Evolutionary conservation across 2,113 vertebrate genomes (phyloP), one percentile per base, ranked within the genome.

Genomic region (Lethenteron camtschaticum): DNA sequence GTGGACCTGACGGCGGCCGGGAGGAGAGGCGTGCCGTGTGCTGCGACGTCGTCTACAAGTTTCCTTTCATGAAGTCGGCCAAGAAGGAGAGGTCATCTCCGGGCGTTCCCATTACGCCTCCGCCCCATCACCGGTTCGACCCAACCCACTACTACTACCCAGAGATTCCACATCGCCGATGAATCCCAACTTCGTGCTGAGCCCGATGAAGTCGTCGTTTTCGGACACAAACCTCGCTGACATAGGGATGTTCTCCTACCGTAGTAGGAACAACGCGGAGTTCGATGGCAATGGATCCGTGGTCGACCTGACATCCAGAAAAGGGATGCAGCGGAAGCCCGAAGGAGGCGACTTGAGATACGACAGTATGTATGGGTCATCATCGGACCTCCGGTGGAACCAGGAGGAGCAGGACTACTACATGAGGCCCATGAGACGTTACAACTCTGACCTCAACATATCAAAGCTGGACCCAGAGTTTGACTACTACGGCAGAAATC

Each of bases 31-130:
- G 92, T 73, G 82, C 87, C 68, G 90, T 86, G 11, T 99, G 95
- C 78, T 99, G 95, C 58, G 92, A 99, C 69, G 81, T 97, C 76
- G 94, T 96, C 76, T 99, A 97, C 77, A 94, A 90, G 78, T 83
- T 99, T 72, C 95, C 92, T 70, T 99, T 97, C 63, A 66, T 66
- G 63, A 8, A 24, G 24, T 66, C 63, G n/a, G n/a, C 63, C n/a
- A 16, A n/a, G 10, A 16, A 16, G 63, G 63, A 66, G 10, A 24
- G 24, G 63, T 66, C 63, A 7, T 41, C 41, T 41, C 41, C 41
- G 41, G 41, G 41, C 41, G 41, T 41, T 41, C 41, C 41, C 41
- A 41, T 41, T 5, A 41, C 41, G 41, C 41, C 41, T 41, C 41
- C 41, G 41, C 41, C 41, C 41, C 41, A 41, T 41, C 41, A 41